Evolutionary conservation across 2,888 invertebrate genomes (phyloP).

Genomic region (Limnephilus rhombicus): DNA sequence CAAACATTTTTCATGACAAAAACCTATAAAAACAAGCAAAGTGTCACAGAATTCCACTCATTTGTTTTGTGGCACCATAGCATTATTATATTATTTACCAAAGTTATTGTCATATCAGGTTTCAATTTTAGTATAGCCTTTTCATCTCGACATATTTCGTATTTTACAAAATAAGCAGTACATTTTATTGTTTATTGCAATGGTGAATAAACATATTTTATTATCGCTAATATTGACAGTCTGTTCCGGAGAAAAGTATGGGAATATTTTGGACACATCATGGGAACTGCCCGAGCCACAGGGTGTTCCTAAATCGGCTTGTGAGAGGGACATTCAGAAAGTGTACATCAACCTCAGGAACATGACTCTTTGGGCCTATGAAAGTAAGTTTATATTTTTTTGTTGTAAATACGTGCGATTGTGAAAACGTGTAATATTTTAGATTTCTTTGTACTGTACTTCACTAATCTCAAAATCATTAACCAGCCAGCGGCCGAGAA

Average conservation of each 20-base stretch:
- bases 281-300: conserved; percentile 36
- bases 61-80: not conserved
- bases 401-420: too few relatives aligned
- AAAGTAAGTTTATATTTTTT: conserved; percentile 51
- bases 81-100: not conserved
- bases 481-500: too few relatives aligned
- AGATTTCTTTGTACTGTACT: too few relatives aligned
- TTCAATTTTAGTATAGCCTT: not conserved
- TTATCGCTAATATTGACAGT: not conserved
- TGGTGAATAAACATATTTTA: not conserved
- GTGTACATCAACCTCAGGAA: conserved; percentile 65
- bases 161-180: too few relatives aligned
- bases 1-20: not conserved
- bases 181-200: not conserved
- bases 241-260: not conserved
- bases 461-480: too few relatives aligned
- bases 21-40: not conserved
- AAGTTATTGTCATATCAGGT: not conserved
- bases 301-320: conserved; percentile 2
- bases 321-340: conserved; percentile 23
- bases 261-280: conserved; percentile 32
- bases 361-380: conserved; percentile 59
- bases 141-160: not conserved
- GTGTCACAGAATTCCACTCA: not conserved
- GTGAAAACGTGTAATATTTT: too few relatives aligned